Percentiles rank a stretch among this genome's conserved stretches.
Conservation (phyloP, 2,888 invertebrate genomes). For the Slavum lentiscoides region DNA sequence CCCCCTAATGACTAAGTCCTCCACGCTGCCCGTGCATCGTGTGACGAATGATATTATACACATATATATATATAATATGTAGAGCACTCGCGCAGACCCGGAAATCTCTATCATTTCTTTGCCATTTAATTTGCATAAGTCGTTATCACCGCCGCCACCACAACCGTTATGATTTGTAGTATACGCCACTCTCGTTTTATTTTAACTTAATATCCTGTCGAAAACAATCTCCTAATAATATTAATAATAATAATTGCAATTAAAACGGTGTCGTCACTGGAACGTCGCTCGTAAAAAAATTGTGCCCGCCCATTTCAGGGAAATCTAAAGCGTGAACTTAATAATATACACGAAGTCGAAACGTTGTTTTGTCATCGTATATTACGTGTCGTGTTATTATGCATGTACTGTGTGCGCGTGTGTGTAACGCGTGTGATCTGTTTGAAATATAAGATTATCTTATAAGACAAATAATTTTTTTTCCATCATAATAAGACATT, state of each 20-base stretch:
- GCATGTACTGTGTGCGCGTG: neutral
- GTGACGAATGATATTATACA: conserved; percentile 46
- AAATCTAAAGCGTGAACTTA: neutral
- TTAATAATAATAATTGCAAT: conserved; percentile 30
- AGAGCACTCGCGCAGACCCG: conserved; percentile 35
- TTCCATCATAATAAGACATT: neutral
- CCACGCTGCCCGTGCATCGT: conserved; percentile 5
- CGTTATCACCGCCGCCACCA: conserved; percentile 14
- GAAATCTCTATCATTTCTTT: conserved; percentile 46
- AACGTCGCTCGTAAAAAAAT: neutral
- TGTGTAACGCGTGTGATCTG: too few species aligned
- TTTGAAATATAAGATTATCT: too few species aligned
- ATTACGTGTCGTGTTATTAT: neutral
- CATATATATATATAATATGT: too few species aligned
- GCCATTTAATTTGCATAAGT: conserved; percentile 52
- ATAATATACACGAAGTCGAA: neutral
- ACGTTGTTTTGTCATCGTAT: neutral
- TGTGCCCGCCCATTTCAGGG: neutral
- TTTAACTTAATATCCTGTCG: conserved; percentile 41
- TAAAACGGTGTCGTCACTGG: conserved; percentile 25
- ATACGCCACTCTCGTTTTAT: conserved; percentile 35
- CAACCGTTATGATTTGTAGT: conserved; percentile 36
- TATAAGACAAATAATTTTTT: too few species aligned
- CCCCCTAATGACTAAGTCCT: conserved; percentile 44
- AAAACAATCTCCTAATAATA: conserved; percentile 28